These are phyloP conservation scores for Sesia bembeciformis DNA, from an alignment of 2,888 invertebrate genomes.

Conservation along the genomic window DNA sequence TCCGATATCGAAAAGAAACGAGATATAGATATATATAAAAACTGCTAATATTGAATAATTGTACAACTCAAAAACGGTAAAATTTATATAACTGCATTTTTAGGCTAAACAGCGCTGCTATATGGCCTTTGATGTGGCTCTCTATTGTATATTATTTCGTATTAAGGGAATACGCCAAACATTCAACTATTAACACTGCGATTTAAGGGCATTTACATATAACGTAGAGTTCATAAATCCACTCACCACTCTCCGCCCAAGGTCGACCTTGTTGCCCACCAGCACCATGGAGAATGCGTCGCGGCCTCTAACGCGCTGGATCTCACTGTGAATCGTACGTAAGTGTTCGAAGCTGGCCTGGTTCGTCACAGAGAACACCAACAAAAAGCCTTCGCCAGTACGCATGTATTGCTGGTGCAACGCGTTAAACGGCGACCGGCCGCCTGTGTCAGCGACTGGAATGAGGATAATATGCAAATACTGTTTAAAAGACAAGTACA, in stretches of 20 bases:
- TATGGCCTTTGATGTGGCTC: no score
- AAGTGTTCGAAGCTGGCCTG: constrained; percentile 95
- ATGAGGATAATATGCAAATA: not conserved
- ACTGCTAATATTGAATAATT: no score
- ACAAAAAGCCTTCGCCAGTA: constrained; percentile 95
- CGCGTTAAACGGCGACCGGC: constrained; percentile 98
- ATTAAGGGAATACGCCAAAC: no score
- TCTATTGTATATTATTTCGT: no score
- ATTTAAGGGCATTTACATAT: no score
- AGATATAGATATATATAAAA: no score
- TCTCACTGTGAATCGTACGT: constrained; percentile 96
- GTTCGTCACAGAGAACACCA: constrained; percentile 97
- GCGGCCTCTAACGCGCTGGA: constrained; percentile 95
- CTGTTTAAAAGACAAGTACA: not conserved
- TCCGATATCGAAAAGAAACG: no score
- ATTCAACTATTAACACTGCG: no score
- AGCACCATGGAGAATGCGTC: constrained; percentile 99
- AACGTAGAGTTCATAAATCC: no score
- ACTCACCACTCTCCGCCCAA: constrained; percentile 89
- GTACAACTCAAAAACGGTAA: no score
- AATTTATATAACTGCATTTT: no score
- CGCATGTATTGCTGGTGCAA: constrained; percentile 99
- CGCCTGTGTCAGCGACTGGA: constrained; percentile 94
- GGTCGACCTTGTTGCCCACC: constrained; percentile 96
- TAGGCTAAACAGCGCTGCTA: no score